These are phyloP conservation scores for Furcula furcula DNA, from an alignment of 2,888 invertebrate species.

Conservation along the genomic window DNA sequence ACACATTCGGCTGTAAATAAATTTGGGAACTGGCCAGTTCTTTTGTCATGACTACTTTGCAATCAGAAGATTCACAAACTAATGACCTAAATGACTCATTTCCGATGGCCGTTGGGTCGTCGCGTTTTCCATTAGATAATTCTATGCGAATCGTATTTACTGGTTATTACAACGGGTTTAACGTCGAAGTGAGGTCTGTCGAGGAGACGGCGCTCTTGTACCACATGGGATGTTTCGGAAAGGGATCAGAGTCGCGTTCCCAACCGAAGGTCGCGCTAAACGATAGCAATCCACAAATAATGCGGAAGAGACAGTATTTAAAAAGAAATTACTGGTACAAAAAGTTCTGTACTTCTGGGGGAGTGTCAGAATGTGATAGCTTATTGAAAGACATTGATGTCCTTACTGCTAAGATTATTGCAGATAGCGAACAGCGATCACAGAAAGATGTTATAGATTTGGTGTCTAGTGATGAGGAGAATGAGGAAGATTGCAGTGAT, in stretches of 20 bases:
- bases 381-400: constrained; percentile 58
- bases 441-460: constrained; percentile 69
- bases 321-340: constrained; percentile 81
- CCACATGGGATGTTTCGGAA: constrained; percentile 89
- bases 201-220: constrained; percentile 83
- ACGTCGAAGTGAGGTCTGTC: constrained; percentile 83
- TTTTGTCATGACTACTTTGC: constrained; percentile 63
- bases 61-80: constrained; percentile 75
- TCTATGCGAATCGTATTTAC: constrained; percentile 72
- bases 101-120: constrained; percentile 64
- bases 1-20: constrained; percentile 59
- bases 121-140: constrained; percentile 69
- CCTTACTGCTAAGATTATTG: constrained; percentile 49
- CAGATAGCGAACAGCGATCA: constrained; percentile 40
- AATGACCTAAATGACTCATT: constrained; percentile 63
- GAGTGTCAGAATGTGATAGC: constrained; percentile 34
- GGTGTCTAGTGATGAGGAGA: constrained; percentile 68
- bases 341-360: constrained; percentile 48
- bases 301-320: constrained; percentile 83
- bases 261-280: constrained; percentile 66
- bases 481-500: constrained; percentile 35
- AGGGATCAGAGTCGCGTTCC: constrained; percentile 84
- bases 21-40: constrained; percentile 68
- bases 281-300: constrained; percentile 61
- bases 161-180: constrained; percentile 85